Percentiles rank a stretch among this genome's conserved stretches.
Evolutionary conservation across 2,888 invertebrate species (phyloP).

Genomic region (Nasonia oneida): DNA sequence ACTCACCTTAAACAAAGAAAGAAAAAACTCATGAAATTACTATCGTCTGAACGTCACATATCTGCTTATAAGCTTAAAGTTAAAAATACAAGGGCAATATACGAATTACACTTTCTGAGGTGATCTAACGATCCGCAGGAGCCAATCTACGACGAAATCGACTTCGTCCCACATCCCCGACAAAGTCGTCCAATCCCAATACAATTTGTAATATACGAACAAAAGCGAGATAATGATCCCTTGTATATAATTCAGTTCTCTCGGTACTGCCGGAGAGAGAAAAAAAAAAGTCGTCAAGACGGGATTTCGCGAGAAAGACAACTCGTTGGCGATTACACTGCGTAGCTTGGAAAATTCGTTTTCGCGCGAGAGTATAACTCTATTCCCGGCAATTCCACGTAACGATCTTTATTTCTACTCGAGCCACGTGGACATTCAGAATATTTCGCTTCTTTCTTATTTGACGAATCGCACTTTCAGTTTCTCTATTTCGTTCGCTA

Average conservation of each 20-base stretch:
- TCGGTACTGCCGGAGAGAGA: too few species aligned
- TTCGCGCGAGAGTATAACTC: constrained; percentile 25
- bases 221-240: constrained; percentile 2
- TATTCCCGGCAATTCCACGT: constrained; percentile 24
- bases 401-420: constrained; percentile 26
- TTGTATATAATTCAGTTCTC: not conserved
- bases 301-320: constrained; percentile 19
- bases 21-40: not conserved
- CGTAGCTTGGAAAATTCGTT: constrained; percentile 18
- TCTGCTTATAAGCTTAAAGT: too few species aligned
- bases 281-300: not conserved
- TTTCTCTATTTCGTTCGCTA: not conserved
- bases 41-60: too few species aligned
- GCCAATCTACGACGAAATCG: not conserved
- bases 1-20: constrained; percentile 24
- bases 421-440: not conserved
- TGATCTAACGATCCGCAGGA: not conserved
- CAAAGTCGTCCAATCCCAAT: not conserved
- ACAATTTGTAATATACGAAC: constrained; percentile 6
- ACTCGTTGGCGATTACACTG: not conserved
- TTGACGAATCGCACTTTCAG: not conserved
- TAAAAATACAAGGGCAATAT: too few species aligned
- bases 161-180: not conserved
- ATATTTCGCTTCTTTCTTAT: not conserved
- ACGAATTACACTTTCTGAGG: not conserved